Evolutionary conservation across 1,140 invertebrate species (phyloP), one percentile per base, ranked within the genome.

Genomic region (Leptopilina boulardi): DNA sequence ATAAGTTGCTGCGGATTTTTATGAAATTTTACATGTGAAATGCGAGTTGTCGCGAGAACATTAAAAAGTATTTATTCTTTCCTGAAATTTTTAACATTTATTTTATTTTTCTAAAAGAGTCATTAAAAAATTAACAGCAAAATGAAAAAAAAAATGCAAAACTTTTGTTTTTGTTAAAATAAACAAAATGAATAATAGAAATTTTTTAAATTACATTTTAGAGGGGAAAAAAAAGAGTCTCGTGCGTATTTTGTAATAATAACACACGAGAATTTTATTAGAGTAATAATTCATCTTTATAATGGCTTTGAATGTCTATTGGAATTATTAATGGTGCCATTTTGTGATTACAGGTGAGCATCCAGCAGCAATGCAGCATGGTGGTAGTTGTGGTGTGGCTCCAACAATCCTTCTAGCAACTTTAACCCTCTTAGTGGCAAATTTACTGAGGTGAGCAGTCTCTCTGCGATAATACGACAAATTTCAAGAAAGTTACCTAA

Each of bases 311-410:
- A n/a, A 51, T 51, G 47, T 51, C 47, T 51, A 51, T 51, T 51
- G 47, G 18, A 51, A 59, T 59, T 59, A 59, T 23, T 59, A 59
- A 59, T 59, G 21, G 21, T 10, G 54, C 26, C 41, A 38, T 74
- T 77, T 59, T 71, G 76, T 72, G 82, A 78, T 89, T 90, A 18
- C 86, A 92, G 93, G 93, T 38, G 92, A 93, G 81, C 91, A 93
- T 86, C 92, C 92, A 13, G 92, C 92, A 75, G 92, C 93, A 10
- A 93, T 93, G 92, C 92, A 93, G 77, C 92, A 93, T 79, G 92
- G 92, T n/a, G 88, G 91, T 9, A 89, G 89, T 71, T 87, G 86
- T 75, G 84, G 84, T 42, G 77, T 89, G 66, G 42, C 76, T 82
- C 89, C 89, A 21, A 86, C 83, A 75, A 85, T 89, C 76, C 83